A percentile compares a stretch with the other conserved stretches of the same genome.
Evolutionary conservation across 2,888 invertebrate species (phyloP).

Genomic region (Ennomos quercinarius): DNA sequence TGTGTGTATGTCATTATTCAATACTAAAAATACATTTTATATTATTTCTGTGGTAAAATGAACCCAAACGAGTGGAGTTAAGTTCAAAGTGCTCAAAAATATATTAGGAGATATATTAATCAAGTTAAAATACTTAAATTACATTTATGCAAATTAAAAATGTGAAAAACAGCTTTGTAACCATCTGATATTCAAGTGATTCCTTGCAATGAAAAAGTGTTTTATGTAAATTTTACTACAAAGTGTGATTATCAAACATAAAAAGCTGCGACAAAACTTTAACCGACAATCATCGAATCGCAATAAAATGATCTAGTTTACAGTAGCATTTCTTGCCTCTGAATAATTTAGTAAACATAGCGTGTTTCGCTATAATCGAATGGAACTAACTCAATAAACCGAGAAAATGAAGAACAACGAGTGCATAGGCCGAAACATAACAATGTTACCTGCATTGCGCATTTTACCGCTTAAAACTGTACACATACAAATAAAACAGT

Average conservation of each 20-base stretch:
- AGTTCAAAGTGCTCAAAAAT: too few species aligned
- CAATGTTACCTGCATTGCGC: conserved; percentile 54
- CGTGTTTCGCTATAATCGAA: conserved; percentile 17
- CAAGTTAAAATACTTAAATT: too few species aligned
- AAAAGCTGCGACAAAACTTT: neutral
- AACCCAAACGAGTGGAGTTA: too few species aligned
- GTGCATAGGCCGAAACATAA: conserved; percentile 40
- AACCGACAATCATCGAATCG: neutral
- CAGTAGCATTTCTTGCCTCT: neutral
- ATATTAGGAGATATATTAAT: too few species aligned
- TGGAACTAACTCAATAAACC: conserved; percentile 36
- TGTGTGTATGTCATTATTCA: too few species aligned
- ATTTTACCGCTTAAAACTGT: conserved; percentile 43
- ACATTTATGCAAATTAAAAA: too few species aligned
- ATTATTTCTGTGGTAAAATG: too few species aligned
- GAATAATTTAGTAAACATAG: conserved; percentile 1
- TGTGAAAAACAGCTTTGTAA: too few species aligned
- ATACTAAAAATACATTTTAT: too few species aligned
- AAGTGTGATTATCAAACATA: neutral
- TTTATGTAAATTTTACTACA: too few species aligned
- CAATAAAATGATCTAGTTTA: neutral
- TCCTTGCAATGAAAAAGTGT: too few species aligned
- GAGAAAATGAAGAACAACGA: conserved; percentile 42
- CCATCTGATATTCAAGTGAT: too few species aligned
- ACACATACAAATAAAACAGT: conserved; percentile 16